Evolutionary conservation across 2,113 vertebrate species (phyloP).

Genomic region (Bubalus kerabau): DNA sequence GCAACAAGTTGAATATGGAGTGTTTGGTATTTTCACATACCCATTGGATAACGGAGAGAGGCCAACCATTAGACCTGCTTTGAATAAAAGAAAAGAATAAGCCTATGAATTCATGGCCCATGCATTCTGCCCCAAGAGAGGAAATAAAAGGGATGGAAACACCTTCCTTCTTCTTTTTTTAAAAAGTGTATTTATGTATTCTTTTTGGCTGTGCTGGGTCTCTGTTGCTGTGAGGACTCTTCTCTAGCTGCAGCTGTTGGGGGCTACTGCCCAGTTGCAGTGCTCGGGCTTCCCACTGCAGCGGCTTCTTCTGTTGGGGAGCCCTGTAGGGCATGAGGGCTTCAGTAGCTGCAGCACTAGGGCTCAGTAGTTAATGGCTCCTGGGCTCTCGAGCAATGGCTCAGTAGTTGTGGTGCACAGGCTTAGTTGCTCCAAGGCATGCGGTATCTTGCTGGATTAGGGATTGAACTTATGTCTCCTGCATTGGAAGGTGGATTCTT

Average conservation of each 20-base stretch:
- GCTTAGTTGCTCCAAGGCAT: background rate
- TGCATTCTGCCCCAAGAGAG: background rate
- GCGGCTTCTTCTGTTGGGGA: background rate
- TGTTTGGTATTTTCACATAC: background rate
- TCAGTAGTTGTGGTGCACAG: background rate
- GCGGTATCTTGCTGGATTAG: background rate
- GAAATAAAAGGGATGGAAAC: background rate
- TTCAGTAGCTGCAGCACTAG: background rate
- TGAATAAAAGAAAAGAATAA: background rate
- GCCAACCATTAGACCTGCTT: background rate
- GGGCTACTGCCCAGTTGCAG: accelerated
- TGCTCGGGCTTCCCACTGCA: background rate
- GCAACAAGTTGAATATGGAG: background rate
- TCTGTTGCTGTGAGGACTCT: background rate
- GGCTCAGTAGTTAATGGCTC: background rate
- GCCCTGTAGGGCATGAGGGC: background rate
- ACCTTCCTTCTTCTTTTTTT: background rate
- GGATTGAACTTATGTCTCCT: background rate
- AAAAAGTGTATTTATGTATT: background rate
- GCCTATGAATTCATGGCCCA: background rate
- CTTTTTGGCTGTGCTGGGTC: background rate
- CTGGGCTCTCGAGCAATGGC: background rate
- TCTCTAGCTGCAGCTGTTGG: background rate
- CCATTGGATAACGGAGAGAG: background rate
- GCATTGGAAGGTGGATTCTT: background rate